phyloP scores from a whole-genome alignment of 2,888 invertebrate genomes.

The Actias luna region DNA sequence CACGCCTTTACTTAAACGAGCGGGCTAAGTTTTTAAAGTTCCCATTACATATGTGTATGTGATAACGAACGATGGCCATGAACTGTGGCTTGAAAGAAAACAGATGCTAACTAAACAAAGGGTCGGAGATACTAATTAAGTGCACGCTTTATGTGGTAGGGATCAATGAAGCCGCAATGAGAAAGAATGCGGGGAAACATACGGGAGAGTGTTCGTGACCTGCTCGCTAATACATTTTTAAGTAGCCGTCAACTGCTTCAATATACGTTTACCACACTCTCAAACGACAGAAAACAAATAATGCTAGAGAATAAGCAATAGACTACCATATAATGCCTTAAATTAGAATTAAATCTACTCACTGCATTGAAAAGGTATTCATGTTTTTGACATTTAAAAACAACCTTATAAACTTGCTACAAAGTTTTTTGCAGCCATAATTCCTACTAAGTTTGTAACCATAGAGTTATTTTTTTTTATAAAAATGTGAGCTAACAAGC shows the following conservation, averaged over 20 bases:
- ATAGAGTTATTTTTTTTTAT: too few relatives aligned
- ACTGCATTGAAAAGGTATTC: too few relatives aligned
- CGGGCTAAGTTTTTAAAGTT: background rate
- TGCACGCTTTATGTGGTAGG: constrained; percentile 29
- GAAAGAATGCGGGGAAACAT: constrained; percentile 25
- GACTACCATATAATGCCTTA: background rate
- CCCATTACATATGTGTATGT: constrained; percentile 15
- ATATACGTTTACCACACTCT: background rate
- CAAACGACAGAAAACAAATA: too few relatives aligned
- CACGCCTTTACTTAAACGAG: constrained; percentile 13
- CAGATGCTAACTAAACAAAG: constrained; percentile 46
- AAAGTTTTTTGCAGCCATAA: too few relatives aligned
- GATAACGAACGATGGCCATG: constrained; percentile 21
- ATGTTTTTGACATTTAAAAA: too few relatives aligned
- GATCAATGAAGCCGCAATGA: constrained; percentile 40
- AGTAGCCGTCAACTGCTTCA: background rate
- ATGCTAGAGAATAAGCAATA: too few relatives aligned
- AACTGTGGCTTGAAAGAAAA: constrained; percentile 40
- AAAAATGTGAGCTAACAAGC: too few relatives aligned
- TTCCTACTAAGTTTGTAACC: too few relatives aligned
- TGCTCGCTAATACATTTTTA: constrained; percentile 3
- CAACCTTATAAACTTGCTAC: too few relatives aligned
- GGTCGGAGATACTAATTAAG: constrained; percentile 46
- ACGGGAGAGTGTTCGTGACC: constrained; percentile 20
- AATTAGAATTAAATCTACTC: background rate